phyloP scores from a whole-genome alignment of 2,113 vertebrate species.

The Sapajus apella region DNA sequence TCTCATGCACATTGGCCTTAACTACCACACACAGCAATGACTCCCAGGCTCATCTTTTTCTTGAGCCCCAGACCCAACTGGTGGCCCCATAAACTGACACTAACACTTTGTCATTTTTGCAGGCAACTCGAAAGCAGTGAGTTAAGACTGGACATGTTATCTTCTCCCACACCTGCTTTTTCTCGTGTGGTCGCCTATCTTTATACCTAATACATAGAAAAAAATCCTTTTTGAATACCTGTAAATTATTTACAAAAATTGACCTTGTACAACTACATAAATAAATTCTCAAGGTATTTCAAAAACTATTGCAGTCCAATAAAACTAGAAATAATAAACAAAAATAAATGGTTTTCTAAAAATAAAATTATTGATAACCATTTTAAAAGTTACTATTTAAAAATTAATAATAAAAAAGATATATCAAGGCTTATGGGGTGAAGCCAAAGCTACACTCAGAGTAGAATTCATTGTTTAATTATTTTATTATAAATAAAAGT shows the following conservation, averaged over 20 bases:
- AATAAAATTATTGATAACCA: background rate
- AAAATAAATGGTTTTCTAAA: background rate
- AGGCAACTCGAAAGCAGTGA: conserved; percentile 1
- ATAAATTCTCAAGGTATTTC: background rate
- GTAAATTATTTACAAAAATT: background rate
- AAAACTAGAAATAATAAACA: background rate
- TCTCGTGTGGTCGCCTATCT: background rate
- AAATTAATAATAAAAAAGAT: background rate
- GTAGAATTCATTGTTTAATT: conserved; percentile 6
- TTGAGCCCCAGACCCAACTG: background rate
- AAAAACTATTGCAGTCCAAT: background rate
- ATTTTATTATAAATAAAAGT: conserved; percentile 13
- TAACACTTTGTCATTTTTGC: conserved; percentile 25
- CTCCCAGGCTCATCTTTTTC: background rate
- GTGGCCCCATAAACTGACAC: background rate
- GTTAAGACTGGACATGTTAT: conserved; percentile 53
- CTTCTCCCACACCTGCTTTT: conserved; percentile 56
- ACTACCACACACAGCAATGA: background rate
- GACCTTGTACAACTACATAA: background rate
- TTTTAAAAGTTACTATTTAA: background rate
- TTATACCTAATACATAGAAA: background rate
- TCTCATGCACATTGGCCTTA: background rate
- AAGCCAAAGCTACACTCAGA: conserved; percentile 24
- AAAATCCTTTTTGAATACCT: background rate
- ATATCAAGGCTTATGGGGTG: background rate